These are phyloP conservation scores for Lutjanus argentimaculatus DNA, from an alignment of 2,797 vertebrate species.

Conservation along the genomic window DNA sequence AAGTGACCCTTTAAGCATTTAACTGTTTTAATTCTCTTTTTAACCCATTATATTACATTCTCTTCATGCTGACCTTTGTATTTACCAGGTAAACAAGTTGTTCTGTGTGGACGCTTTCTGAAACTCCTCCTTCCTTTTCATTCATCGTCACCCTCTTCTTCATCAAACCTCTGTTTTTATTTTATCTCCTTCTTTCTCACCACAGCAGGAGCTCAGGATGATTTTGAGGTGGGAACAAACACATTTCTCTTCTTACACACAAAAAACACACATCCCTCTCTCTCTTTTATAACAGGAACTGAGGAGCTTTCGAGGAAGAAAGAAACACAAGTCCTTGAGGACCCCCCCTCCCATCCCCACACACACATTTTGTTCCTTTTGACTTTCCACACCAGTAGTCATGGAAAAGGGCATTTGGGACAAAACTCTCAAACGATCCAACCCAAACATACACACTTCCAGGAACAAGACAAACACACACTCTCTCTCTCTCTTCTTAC, in stretches of 20 bases:
- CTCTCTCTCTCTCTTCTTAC: conserved; percentile 83
- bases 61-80: too few relatives aligned
- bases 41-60: neutral
- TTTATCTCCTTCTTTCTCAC: neutral
- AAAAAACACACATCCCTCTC: neutral
- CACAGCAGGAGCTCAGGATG: neutral
- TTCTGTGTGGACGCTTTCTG: too few relatives aligned
- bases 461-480: neutral
- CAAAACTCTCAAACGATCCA: neutral
- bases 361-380: conserved; percentile 9
- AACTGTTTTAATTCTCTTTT: neutral
- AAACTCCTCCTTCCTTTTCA: neutral
- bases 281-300: neutral
- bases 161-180: too few relatives aligned
- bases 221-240: neutral
- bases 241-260: too few relatives aligned
- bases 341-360: neutral
- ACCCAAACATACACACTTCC: neutral
- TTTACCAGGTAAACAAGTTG: neutral
- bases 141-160: neutral
- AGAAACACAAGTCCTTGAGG: conserved; percentile 24
- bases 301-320: conserved; percentile 14
- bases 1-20: neutral
- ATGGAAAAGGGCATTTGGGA: conserved; percentile 14
- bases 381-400: conserved; percentile 11